phyloP scores from a whole-genome alignment of 2,888 invertebrate species.

The Trachelus iudaicus region DNA sequence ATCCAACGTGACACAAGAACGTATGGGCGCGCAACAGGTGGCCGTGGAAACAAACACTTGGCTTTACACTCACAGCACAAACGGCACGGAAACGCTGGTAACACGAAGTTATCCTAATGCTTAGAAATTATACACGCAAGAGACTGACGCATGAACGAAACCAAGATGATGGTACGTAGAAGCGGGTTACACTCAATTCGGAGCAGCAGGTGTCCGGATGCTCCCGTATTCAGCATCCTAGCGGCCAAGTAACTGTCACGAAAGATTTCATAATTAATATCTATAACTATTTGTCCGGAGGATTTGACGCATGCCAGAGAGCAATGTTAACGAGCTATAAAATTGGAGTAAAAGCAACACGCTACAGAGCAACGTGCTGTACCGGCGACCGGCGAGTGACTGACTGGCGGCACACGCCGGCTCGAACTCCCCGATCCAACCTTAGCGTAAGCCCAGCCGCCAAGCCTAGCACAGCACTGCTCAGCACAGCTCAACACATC shows the following conservation, averaged over 20 bases:
- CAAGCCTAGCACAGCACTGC: not conserved
- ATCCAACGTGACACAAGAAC: conserved; percentile 49
- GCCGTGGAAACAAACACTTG: conserved; percentile 37
- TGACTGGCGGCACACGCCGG: conserved; percentile 44
- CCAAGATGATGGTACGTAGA: not conserved
- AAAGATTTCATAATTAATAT: not conserved
- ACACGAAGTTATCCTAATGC: not conserved
- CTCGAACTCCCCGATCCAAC: conserved; percentile 8
- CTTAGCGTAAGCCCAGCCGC: conserved; percentile 31
- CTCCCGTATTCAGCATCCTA: not conserved
- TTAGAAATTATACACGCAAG: not conserved
- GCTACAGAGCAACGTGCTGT: conserved; percentile 14
- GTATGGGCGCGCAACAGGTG: conserved; percentile 38
- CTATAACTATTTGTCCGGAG: not conserved
- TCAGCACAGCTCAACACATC: not conserved
- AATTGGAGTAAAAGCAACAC: not conserved
- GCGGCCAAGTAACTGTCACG: not conserved
- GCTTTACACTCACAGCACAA: conserved; percentile 20
- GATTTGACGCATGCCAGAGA: not conserved
- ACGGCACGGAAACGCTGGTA: not conserved
- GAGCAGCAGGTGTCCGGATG: not conserved
- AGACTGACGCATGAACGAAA: not conserved
- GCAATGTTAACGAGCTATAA: not conserved
- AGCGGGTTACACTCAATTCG: not conserved
- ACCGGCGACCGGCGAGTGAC: conserved; percentile 55